Conservation (phyloP, 2,113 vertebrate species). For the Ciconia stormi region DNA sequence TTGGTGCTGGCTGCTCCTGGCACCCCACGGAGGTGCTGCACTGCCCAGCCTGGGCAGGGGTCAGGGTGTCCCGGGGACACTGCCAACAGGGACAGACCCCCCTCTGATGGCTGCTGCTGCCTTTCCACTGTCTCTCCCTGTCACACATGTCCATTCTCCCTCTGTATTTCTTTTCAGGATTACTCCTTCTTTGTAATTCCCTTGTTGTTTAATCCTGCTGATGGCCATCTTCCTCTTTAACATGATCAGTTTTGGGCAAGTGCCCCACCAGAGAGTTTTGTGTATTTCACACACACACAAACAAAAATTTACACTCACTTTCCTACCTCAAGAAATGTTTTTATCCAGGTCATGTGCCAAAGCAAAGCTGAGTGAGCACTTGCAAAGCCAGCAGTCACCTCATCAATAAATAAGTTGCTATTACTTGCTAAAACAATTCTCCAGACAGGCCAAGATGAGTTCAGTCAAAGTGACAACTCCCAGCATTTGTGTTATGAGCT, state of each 20-base stretch:
- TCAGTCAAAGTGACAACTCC: background rate
- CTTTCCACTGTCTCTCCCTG: background rate
- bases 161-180: background rate
- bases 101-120: background rate
- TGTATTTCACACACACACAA: background rate
- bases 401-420: background rate
- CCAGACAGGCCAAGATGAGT: background rate
- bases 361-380: background rate
- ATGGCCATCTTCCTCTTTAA: background rate
- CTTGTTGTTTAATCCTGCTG: background rate
- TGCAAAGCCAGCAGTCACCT: background rate
- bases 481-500: background rate
- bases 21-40: accelerated
- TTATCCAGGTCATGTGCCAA: background rate
- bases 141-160: background rate
- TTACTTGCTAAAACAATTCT: background rate
- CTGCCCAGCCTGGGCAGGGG: background rate
- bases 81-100: background rate
- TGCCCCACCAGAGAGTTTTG: background rate
- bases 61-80: accelerated
- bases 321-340: background rate
- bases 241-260: background rate
- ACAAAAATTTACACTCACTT: background rate
- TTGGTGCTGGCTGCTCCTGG: accelerated
- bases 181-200: background rate